Conservation (phyloP, 2,113 vertebrate species). For the Ammodytes dubius region DNA sequence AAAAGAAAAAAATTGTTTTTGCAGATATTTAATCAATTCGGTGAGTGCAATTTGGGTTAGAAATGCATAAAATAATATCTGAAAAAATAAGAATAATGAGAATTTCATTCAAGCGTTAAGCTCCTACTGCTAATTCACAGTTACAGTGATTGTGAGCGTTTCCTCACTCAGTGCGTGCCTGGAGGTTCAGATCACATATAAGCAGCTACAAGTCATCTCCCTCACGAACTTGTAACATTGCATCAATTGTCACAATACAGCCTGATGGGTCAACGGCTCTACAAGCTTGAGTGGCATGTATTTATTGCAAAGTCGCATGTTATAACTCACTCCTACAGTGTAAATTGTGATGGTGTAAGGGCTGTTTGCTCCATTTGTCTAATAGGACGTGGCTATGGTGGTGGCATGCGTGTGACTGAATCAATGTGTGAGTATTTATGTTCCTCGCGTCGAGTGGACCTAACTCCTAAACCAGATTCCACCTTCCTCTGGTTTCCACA, state of each 20-base stretch:
- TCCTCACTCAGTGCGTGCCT: conserved; percentile 7
- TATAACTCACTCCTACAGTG: not conserved
- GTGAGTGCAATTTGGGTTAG: not conserved
- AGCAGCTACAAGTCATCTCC: conserved; percentile 34
- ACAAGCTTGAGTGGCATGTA: conserved; percentile 37
- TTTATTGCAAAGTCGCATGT: conserved; percentile 37
- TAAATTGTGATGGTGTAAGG: conserved; percentile 20
- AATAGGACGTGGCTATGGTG: not conserved
- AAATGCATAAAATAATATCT: not conserved
- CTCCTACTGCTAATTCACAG: conserved; percentile 26
- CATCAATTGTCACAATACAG: conserved; percentile 36
- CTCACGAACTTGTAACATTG: conserved; percentile 31
- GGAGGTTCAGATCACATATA: conserved; percentile 41
- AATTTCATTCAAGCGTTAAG: conserved; percentile 1
- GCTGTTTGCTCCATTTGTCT: conserved; percentile 25
- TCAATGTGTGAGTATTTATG: not conserved
- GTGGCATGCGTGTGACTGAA: not conserved
- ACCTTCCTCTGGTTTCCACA: conserved; percentile 39
- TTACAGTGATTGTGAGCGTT: conserved; percentile 13
- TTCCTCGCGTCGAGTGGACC: conserved; percentile 13
- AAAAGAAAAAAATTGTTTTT: not conserved
- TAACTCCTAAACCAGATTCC: conserved; percentile 29
- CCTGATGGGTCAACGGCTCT: conserved; percentile 16
- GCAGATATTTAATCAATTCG: not conserved
- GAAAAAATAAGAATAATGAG: conserved; percentile 23